Evolutionary conservation across 2,888 invertebrate species (phyloP).

Genomic region (Latrodectus elegans): DNA sequence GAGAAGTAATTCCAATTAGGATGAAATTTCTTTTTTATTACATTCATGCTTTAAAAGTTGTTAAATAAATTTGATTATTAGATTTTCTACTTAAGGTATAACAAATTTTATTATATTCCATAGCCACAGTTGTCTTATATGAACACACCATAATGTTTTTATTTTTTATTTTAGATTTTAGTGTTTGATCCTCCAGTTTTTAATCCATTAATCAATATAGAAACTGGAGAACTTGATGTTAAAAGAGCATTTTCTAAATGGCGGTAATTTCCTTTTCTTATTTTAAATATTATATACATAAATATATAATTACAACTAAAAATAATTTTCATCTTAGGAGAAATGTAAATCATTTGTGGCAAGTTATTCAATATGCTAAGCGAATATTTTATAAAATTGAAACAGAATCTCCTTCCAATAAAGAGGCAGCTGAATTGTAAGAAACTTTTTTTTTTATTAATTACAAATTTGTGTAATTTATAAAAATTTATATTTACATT

Average conservation of each 20-base stretch:
- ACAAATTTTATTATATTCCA: no score
- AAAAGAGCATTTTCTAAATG: constrained; percentile 88
- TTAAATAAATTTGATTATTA: no score
- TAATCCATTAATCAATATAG: constrained; percentile 88
- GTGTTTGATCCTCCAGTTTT: constrained; percentile 88
- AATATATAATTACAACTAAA: constrained; percentile 7
- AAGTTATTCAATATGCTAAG: constrained; percentile 88
- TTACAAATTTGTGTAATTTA: not conserved
- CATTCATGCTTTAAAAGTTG: no score
- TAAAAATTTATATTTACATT: not conserved
- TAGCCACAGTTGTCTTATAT: no score
- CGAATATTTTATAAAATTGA: constrained; percentile 89
- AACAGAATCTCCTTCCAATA: constrained; percentile 82
- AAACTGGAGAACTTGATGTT: constrained; percentile 85
- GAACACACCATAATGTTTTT: not conserved
- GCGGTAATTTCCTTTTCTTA: constrained; percentile 77
- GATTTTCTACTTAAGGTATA: no score
- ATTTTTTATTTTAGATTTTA: constrained; percentile 81
- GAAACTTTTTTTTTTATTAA: constrained; percentile 23
- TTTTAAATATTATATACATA: not conserved
- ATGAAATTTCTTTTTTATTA: no score
- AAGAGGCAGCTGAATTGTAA: constrained; percentile 81
- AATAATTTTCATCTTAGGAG: constrained; percentile 75
- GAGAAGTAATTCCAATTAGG: no score
- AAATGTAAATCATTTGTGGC: constrained; percentile 89